Base-by-base conservation (phyloP, 2,888 invertebrate genomes). In the Oscheius sp. region DNA sequence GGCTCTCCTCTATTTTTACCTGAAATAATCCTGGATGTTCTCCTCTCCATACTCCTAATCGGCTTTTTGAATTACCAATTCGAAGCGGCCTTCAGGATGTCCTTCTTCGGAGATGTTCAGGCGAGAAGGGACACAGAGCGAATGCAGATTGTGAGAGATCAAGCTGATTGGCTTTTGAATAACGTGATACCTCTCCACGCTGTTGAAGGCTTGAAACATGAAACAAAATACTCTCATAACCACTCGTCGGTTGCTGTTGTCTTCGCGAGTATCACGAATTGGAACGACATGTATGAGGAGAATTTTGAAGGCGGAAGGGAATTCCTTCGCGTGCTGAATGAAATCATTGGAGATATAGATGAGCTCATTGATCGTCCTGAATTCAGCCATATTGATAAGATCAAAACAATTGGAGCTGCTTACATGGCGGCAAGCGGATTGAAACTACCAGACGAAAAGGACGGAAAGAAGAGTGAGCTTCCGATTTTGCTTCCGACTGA, bases 361-460 rank as follows among this genome's bases (percentile, higher is more conserved):
- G 96, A 96, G 85, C 88, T 96, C 57, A 88, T 97, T 6, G 92
- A 93, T 71, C 90, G 92, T 48, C 90, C 91, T 3, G 85, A 87
- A 69, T 87, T 86, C 73, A 65, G 69, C n/a, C 87, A 87, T 46
- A 93, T 97, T 5, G 96, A 96, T 87, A 97, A 97, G 88, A 97
- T 97, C 76, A 97, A 97, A 52, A 79, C 79, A 10, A 79, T 76
- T 25, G 81, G 81, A 39, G 93, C 94, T 77, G 95, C 95, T 0
- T 96, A 95, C 85, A 97, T 97, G 96, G 96, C 95, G 0, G 96
- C 96, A 0, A 93, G 95, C 71, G 96, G 96, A 0, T 89, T 97
- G 69, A 94, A 96, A 88, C n/a, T n/a, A n/a, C 93, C 94, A 0
- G 90, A 90, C 70, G 89, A 92, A 81, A 90, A 94, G 3, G 90